These are phyloP conservation scores for Botia almorhae DNA, from an alignment of 2,797 vertebrate genomes.

Conservation along the genomic window DNA sequence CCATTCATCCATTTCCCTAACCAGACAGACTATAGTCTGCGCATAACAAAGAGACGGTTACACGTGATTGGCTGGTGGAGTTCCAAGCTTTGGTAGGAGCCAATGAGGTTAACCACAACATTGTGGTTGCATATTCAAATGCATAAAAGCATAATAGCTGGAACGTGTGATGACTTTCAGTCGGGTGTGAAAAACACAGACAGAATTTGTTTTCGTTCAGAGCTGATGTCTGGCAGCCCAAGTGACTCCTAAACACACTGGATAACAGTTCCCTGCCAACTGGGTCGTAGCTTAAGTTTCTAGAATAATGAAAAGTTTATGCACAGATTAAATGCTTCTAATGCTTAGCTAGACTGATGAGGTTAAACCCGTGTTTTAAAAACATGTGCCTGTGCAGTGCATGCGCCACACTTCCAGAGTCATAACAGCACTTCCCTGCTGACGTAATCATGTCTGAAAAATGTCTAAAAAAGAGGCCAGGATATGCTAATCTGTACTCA, in stretches of 20 bases:
- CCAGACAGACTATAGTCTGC: constrained; percentile 56
- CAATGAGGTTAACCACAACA: constrained; percentile 48
- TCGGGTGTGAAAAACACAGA: constrained; percentile 48
- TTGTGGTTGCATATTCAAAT: constrained; percentile 61
- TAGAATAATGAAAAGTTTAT: constrained; percentile 46
- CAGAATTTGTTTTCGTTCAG: constrained; percentile 38
- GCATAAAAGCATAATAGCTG: constrained; percentile 49
- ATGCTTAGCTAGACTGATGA: neutral
- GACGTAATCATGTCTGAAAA: neutral
- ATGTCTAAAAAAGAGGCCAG: neutral
- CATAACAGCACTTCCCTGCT: neutral
- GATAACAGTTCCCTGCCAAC: constrained; percentile 32
- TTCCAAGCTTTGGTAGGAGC: constrained; percentile 60
- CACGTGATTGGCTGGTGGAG: constrained; percentile 55
- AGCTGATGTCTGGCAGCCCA: constrained; percentile 40
- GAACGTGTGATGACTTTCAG: constrained; percentile 57
- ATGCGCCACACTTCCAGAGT: neutral
- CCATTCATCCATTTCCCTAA: constrained; percentile 68
- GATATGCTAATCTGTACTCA: constrained; percentile 31
- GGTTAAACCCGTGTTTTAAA: neutral
- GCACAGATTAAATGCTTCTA: constrained; percentile 8
- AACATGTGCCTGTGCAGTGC: neutral
- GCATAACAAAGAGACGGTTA: constrained; percentile 50
- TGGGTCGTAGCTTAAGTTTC: constrained; percentile 36
- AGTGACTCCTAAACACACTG: constrained; percentile 7